A percentile compares a stretch with the other conserved stretches of the same genome.
Conservation (phyloP, 2,888 invertebrate genomes). For the Bimastos eiseni region DNA sequence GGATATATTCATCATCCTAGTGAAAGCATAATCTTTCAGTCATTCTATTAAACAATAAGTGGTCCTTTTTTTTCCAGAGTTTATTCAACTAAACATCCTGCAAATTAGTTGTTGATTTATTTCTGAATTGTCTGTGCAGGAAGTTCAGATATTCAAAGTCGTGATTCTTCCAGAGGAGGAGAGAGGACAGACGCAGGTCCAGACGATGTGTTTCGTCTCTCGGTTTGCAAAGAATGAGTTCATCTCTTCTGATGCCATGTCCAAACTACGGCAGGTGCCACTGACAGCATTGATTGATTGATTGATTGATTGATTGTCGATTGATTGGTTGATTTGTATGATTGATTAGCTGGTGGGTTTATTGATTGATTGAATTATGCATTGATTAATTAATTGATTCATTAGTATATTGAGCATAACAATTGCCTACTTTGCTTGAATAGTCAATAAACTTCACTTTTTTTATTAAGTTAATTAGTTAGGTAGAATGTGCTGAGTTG, state of each 20-base stretch:
- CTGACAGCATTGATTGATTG: background rate
- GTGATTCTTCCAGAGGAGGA: constrained; percentile 89
- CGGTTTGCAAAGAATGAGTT: constrained; percentile 84
- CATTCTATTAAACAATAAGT: background rate
- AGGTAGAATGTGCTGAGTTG: background rate
- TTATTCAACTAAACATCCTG: background rate
- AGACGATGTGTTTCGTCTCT: constrained; percentile 79
- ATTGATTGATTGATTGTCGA: background rate
- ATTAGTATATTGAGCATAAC: background rate
- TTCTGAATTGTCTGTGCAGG: constrained; percentile 68
- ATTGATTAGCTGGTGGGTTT: too few relatives aligned
- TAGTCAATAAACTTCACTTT: background rate
- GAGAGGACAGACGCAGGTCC: constrained; percentile 68
- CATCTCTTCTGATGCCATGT: constrained; percentile 94
- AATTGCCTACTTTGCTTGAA: too few relatives aligned
- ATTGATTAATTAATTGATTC: background rate
- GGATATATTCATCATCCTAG: too few relatives aligned
- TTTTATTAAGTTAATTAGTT: background rate
- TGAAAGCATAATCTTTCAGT: too few relatives aligned
- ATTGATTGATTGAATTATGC: background rate
- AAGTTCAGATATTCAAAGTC: constrained; percentile 87
- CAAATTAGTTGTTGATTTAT: background rate
- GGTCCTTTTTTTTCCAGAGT: background rate
- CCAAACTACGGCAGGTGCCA: constrained; percentile 85
- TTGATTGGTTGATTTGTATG: background rate